Percentiles rank a stretch among this genome's conserved stretches.
phyloP scores from a whole-genome alignment of 2,797 vertebrate genomes.

The Alectoris magna region DNA sequence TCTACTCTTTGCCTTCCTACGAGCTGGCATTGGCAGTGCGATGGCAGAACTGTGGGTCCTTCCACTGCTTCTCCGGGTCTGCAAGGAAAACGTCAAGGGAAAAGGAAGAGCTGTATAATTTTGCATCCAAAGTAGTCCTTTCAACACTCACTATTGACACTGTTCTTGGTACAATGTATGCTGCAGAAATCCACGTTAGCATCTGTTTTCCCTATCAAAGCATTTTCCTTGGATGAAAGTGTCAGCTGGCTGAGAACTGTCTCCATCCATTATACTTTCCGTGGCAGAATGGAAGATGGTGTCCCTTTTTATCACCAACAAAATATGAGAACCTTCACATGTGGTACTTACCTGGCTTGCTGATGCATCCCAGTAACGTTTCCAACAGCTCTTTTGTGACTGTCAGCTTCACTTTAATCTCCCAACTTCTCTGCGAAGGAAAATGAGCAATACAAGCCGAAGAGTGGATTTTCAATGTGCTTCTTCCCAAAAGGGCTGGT shows the following conservation, averaged over 20 bases:
- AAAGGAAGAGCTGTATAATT: constrained; percentile 16
- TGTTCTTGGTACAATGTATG: not conserved
- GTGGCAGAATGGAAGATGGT: constrained; percentile 39
- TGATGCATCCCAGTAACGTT: constrained; percentile 45
- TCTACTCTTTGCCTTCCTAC: accelerated
- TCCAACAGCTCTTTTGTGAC: not conserved
- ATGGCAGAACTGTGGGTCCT: not conserved
- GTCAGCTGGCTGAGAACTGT: constrained; percentile 62
- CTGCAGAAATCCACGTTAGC: constrained; percentile 51
- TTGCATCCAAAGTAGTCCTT: constrained; percentile 48
- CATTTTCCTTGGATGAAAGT: constrained; percentile 62
- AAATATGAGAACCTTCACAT: constrained; percentile 43
- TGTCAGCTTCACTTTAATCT: constrained; percentile 1
- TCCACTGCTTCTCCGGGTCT: not conserved
- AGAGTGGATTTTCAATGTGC: not conserved
- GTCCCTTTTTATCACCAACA: constrained; percentile 56
- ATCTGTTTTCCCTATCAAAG: constrained; percentile 71
- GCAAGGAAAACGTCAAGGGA: not conserved
- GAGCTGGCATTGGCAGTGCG: not conserved
- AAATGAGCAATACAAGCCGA: not conserved
- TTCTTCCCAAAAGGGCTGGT: not conserved
- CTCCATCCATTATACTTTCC: constrained; percentile 68
- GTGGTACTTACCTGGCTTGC: constrained; percentile 46
- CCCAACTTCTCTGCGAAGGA: not conserved
- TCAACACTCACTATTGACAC: constrained; percentile 8